Evolutionary conservation across 2,888 invertebrate species (phyloP), one percentile per base, ranked within the genome.

Genomic region (Tipula confusa): DNA sequence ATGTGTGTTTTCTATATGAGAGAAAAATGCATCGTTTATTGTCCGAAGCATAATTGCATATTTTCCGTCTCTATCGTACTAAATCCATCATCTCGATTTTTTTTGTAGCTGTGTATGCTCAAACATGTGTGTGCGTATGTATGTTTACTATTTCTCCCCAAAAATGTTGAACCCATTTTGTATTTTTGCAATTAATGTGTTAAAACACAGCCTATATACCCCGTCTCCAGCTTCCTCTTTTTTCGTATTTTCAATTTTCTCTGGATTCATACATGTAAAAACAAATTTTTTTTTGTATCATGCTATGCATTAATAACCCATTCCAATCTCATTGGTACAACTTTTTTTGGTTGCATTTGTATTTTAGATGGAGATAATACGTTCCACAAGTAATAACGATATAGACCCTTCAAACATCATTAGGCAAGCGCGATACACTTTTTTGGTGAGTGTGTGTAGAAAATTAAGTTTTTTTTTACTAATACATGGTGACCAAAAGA

Each of bases 1-100:
- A 43, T 36, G 9, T 9, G 9, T 9, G 9, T 43, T 15, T n/a
- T n/a, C n/a, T 5, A 43, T 11, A 43, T 43, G 43, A 18, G 43
- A 18, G 64, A 24, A 64, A 64, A 64, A 64, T 64, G 64, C 64
- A 64, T 64, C 64, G 64, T 64, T 64, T 64, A 64, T 24, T 64
- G 64, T 24, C 43, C 43, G 43, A 43, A 43, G 43, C 43, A 43
- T 9, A 43, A 43, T 43, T 43, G 43, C 18, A 64, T 24, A 64
- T 24, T 24, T 64, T 64, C 64, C 64, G 9, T 64, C 64, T 64
- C 64, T 64, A 24, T 64, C 24, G 24, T 64, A 43, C 15, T n/a
- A 64, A 64, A 64, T 64, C 24, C 18, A 64, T 64, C 64, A 24
- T 9, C 64, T 24, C 64, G 33, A 33, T 33, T 33, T 33, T 15